Evolutionary conservation across 2,113 vertebrate genomes (phyloP), one percentile per base, ranked within the genome.

Genomic region (Sylvilagus bachmani): DNA sequence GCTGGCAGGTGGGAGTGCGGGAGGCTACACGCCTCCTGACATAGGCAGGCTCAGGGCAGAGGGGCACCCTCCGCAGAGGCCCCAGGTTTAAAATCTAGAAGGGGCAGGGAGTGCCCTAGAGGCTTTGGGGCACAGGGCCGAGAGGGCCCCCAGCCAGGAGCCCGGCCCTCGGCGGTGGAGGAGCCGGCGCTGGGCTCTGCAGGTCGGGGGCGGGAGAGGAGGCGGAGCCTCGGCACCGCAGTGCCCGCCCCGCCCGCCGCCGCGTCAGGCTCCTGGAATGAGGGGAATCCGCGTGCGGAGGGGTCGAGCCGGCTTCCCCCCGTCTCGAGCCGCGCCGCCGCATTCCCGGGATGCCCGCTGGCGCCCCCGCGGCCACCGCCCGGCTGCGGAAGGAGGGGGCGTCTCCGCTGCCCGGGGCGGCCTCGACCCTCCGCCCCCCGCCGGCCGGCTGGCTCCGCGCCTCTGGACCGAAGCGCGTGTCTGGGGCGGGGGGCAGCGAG

Each of bases 331-430:
- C 10, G 75, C 88, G 51, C 80, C 44, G 90, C 93, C 25, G 90
- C 97, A 97, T 97, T 97, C 97, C 90, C 95, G 2, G 87, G 95
- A 97, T 97, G 95, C 97, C 94, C 97, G 36, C 73, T 21, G 92
- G 90, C 95, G 92, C 95, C 96, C 90, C 87, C 49, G 66, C 51
- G 55, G 95, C 81, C 95, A 19, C 84, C 88, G 88, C 93, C 96
- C 77, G 17, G 85, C 38, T 33, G 90, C 81, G 77, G 87, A 96
- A 97, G 73, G 88, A 94, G 90, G 90, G 87, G 62, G 96, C 33
- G 95, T 91, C 62, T 53, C 89, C 25, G 14, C n/a, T 1, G 38
- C n/a, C 2, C 6, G 4, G 66, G 79, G 33, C 4, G 7, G 79
- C 55, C 74, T 2, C 70, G 19, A 84, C 36, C 58, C 24, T 10